These are phyloP conservation scores for Diarsia mendica DNA, from an alignment of 2,888 invertebrate species.

Conservation along the genomic window DNA sequence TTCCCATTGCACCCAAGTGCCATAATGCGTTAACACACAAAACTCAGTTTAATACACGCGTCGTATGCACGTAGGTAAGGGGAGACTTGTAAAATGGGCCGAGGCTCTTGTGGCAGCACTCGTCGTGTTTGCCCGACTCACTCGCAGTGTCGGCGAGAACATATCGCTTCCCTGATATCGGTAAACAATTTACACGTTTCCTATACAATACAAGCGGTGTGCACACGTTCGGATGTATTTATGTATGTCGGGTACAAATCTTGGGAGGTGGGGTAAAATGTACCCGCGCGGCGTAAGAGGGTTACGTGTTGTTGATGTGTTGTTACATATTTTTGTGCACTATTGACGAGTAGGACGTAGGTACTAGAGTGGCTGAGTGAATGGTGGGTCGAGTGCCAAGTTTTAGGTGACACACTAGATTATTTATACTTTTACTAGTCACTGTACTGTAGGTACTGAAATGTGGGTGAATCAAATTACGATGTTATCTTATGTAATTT, in stretches of 20 bases:
- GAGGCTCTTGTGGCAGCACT: slow-evolving; percentile 64
- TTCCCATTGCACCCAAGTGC: slow-evolving; percentile 42
- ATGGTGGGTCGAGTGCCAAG: slow-evolving; percentile 55
- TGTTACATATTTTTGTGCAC: slow-evolving; percentile 62
- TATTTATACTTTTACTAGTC: slow-evolving; percentile 59
- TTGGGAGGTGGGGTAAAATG: slow-evolving; percentile 66
- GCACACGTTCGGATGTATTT: slow-evolving; percentile 62
- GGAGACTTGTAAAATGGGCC: slow-evolving; percentile 65
- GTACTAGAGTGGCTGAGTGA: slow-evolving; percentile 55
- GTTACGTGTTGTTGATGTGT: slow-evolving; percentile 67
- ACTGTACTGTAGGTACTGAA: slow-evolving; percentile 37
- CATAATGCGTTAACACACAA: slow-evolving; percentile 53
- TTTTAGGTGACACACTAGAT: slow-evolving; percentile 50
- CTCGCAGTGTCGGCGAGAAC: slow-evolving; percentile 68
- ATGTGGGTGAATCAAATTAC: slow-evolving; percentile 56
- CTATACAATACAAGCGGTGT: slow-evolving; percentile 65
- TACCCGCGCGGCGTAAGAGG: slow-evolving; percentile 57
- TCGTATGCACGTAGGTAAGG: slow-evolving; percentile 60
- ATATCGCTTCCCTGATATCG: slow-evolving; percentile 74
- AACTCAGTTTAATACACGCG: slow-evolving; percentile 55
- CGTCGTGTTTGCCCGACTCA: slow-evolving; percentile 68
- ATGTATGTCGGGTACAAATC: slow-evolving; percentile 64
- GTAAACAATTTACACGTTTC: slow-evolving; percentile 77
- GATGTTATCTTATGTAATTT: slow-evolving; percentile 34
- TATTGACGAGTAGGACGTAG: slow-evolving; percentile 43